These are phyloP conservation scores for Dermolepida albohirtum DNA, from an alignment of 2,888 invertebrate species.

Conservation along the genomic window DNA sequence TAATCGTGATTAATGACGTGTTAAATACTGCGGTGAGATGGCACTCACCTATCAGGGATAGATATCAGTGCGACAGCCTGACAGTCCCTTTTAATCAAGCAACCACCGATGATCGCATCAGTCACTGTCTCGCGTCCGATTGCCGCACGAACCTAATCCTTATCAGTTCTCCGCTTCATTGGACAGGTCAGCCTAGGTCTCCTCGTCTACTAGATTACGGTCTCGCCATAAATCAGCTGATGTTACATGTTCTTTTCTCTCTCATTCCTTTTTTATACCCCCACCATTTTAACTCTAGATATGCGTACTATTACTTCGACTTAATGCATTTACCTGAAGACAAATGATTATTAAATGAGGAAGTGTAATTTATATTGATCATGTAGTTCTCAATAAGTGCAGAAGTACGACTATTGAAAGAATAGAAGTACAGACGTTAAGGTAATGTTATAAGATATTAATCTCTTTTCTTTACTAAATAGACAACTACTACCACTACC, in stretches of 20 bases:
- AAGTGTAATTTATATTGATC: too few relatives aligned
- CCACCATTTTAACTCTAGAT: too few relatives aligned
- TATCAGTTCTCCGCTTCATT: conserved; percentile 63
- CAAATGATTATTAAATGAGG: too few relatives aligned
- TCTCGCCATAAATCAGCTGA: conserved; percentile 60
- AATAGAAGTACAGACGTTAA: too few relatives aligned
- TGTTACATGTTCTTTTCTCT: conserved; percentile 28
- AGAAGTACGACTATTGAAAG: too few relatives aligned
- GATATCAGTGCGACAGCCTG: conserved; percentile 45
- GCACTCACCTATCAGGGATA: conserved; percentile 41
- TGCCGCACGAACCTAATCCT: conserved; percentile 60
- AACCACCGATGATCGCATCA: conserved; percentile 63
- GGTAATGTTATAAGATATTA: too few relatives aligned
- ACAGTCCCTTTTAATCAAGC: conserved; percentile 63
- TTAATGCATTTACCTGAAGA: too few relatives aligned
- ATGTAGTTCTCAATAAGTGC: too few relatives aligned
- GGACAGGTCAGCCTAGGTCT: conserved; percentile 62
- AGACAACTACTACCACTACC: too few relatives aligned
- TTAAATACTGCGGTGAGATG: conserved; percentile 58
- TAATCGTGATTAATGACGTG: conserved; percentile 61
- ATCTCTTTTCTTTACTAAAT: too few relatives aligned
- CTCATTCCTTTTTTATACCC: neutral
- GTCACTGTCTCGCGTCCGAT: conserved; percentile 62
- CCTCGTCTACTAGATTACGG: conserved; percentile 58
- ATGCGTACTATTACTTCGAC: too few relatives aligned